These are phyloP conservation scores for Unio pictorum DNA, from an alignment of 2,888 invertebrate genomes.

Conservation along the genomic window DNA sequence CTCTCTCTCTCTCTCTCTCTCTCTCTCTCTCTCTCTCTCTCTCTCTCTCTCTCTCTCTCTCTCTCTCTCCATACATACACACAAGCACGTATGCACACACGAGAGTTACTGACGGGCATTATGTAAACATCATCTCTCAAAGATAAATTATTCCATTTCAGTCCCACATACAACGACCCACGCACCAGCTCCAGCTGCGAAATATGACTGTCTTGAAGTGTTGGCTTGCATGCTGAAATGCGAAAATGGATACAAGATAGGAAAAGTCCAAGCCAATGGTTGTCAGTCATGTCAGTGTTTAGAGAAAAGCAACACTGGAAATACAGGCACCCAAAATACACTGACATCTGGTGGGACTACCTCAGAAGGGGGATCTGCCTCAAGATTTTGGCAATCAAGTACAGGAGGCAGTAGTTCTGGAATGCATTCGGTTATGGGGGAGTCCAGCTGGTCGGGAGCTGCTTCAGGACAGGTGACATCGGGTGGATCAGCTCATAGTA, in stretches of 20 bases:
- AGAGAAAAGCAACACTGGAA: slow-evolving; percentile 3
- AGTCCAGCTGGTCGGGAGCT: slow-evolving; percentile 4
- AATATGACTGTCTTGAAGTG: slow-evolving; percentile 20
- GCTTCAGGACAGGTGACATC: background rate
- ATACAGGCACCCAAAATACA: background rate
- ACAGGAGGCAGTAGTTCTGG: slow-evolving; percentile 1
- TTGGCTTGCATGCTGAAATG: slow-evolving; percentile 34
- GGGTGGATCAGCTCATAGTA: background rate
- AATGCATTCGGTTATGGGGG: slow-evolving; percentile 1
- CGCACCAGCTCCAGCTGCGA: background rate
- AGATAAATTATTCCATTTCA: too few species aligned
- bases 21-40: too few species aligned
- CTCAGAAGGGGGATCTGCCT: background rate
- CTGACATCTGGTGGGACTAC: slow-evolving; percentile 3
- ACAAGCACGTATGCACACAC: too few species aligned
- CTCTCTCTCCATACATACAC: too few species aligned
- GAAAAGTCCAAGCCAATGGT: slow-evolving; percentile 31
- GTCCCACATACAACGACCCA: too few species aligned
- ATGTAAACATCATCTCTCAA: too few species aligned
- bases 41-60: too few species aligned
- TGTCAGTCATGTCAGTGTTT: slow-evolving; percentile 34
- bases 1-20: too few species aligned
- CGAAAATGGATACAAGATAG: slow-evolving; percentile 31
- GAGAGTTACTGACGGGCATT: too few species aligned
- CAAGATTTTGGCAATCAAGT: background rate